phyloP scores from a whole-genome alignment of 2,113 vertebrate species.

The Lepisosteus osseus region DNA sequence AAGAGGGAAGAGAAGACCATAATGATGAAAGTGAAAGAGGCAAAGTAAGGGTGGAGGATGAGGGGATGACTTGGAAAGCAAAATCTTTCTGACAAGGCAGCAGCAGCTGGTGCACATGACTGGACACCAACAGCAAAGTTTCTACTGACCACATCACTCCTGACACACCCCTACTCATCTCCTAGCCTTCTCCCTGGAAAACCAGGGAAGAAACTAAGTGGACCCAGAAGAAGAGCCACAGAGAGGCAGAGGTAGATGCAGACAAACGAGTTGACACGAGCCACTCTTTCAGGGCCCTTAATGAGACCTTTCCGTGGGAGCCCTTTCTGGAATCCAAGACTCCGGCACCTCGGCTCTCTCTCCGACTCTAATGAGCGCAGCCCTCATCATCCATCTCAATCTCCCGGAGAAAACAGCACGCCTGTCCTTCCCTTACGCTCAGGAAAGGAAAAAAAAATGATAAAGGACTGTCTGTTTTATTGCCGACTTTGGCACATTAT shows the following conservation, averaged over 20 bases:
- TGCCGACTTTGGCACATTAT: slow-evolving; percentile 21
- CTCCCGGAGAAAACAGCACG: neutral
- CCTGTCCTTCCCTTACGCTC: neutral
- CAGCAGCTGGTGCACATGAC: no score
- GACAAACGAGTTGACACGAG: slow-evolving; percentile 39
- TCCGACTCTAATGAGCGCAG: slow-evolving; percentile 34
- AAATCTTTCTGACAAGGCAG: no score
- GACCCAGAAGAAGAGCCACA: neutral
- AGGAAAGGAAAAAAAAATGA: neutral
- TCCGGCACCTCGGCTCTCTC: slow-evolving; percentile 34
- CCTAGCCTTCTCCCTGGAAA: neutral
- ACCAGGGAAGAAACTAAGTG: neutral
- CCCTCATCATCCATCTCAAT: slow-evolving; percentile 9
- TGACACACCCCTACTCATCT: neutral
- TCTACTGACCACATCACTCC: neutral
- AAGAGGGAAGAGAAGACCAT: no score
- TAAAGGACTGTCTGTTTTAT: slow-evolving; percentile 15
- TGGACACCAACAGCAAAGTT: no score
- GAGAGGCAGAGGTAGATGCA: slow-evolving; percentile 7
- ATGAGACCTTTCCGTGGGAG: slow-evolving; percentile 35
- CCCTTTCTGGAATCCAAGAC: neutral
- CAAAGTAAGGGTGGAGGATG: no score
- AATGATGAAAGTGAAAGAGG: no score
- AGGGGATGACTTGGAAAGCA: no score
- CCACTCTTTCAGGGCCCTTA: slow-evolving; percentile 30